Conservation (phyloP, 2,888 invertebrate genomes). For the Uropetala carovei region DNA sequence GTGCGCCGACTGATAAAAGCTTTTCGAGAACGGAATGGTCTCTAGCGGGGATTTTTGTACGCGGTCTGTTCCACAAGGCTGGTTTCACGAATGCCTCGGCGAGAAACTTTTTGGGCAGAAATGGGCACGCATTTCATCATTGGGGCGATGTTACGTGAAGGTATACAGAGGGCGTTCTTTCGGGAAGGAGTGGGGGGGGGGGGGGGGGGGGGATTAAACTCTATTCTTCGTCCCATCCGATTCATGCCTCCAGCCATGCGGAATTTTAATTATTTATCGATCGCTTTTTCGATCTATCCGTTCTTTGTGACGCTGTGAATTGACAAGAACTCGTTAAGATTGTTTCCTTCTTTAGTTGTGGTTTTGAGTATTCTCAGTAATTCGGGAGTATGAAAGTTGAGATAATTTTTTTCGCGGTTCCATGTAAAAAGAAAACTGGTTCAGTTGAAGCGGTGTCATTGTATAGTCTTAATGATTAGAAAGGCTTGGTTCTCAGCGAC, state of each 20-base stretch:
- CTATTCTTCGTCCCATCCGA: not conserved
- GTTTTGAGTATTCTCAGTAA: no score
- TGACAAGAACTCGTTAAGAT: no score
- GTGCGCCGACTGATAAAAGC: conserved; percentile 41
- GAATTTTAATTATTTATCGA: not conserved
- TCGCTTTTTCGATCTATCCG: no score
- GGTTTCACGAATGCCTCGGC: conserved; percentile 28
- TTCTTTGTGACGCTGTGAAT: no score
- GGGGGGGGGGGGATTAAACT: not conserved
- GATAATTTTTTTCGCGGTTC: no score
- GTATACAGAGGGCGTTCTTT: not conserved
- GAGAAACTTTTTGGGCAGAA: conserved; percentile 23
- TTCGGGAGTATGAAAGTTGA: no score
- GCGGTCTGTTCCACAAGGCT: conserved; percentile 48
- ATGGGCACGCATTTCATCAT: conserved; percentile 41
- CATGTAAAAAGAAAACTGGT: no score
- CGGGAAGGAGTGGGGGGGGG: no score
- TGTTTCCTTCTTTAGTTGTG: no score
- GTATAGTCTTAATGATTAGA: no score
- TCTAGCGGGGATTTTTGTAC: not conserved
- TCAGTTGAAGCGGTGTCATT: no score
- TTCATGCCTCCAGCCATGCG: not conserved
- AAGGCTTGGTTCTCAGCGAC: no score
- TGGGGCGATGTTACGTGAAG: not conserved
- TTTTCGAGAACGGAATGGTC: conserved; percentile 28